A percentile compares a stretch with the other conserved stretches of the same genome.
These are phyloP conservation scores for Amphiura filiformis DNA, from an alignment of 35 echinoderm and acorn worm genomes.

Conservation along the genomic window DNA sequence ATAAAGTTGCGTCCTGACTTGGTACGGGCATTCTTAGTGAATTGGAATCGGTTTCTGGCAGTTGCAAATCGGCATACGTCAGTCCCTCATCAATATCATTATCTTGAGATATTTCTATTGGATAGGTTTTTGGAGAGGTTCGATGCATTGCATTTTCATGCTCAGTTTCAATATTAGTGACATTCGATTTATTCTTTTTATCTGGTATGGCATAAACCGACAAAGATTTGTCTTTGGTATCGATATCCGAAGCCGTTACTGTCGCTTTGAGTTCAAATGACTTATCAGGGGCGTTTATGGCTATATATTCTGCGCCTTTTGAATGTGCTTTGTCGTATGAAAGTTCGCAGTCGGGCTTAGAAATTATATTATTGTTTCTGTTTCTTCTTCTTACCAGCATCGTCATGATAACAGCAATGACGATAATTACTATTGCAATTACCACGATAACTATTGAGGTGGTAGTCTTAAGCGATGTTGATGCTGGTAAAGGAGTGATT, in stretches of 20 bases:
- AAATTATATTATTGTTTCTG: background rate
- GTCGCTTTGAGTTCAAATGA: background rate
- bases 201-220: background rate
- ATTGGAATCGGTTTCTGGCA: background rate
- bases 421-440: background rate
- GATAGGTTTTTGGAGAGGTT: background rate
- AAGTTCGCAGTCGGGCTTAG: background rate
- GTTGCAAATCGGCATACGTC: background rate
- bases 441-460: background rate
- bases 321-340: background rate
- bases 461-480: background rate
- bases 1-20: background rate
- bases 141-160: background rate
- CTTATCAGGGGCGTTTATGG: background rate
- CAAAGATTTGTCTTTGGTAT: background rate
- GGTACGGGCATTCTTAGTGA: background rate
- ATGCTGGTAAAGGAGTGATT: background rate
- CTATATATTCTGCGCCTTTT: background rate
- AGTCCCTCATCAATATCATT: background rate
- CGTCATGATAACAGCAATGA: background rate
- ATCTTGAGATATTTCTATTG: background rate
- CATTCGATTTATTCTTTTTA: background rate
- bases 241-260: background rate
- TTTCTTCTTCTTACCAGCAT: background rate
- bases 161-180: background rate